Percentiles rank a stretch among this genome's conserved stretches.
Conservation (phyloP, 2,797 vertebrate species). For the Oryzias sinensis region DNA sequence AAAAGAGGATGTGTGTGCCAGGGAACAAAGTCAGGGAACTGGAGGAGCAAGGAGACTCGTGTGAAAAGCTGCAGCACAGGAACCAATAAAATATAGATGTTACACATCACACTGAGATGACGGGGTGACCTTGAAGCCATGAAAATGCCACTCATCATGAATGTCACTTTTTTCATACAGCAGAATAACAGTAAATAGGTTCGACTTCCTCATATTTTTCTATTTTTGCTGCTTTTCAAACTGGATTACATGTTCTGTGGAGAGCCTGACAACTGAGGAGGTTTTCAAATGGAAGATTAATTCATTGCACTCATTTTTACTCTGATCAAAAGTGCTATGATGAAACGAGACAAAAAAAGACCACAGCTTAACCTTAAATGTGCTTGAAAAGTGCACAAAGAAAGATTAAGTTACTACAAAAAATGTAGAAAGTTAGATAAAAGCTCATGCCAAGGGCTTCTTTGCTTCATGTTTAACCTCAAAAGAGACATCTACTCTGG, state of each 20-base stretch:
- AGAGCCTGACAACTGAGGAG: neutral
- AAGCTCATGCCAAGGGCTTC: too few relatives aligned
- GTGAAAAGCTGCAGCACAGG: slow-evolving; percentile 22
- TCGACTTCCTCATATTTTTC: neutral
- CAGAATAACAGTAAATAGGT: slow-evolving; percentile 18
- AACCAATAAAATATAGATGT: slow-evolving; percentile 52
- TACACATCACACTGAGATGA: slow-evolving; percentile 26
- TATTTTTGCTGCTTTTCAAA: neutral
- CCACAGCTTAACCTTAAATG: too few relatives aligned
- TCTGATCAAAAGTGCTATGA: too few relatives aligned
- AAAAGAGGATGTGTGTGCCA: slow-evolving; percentile 42
- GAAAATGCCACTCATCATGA: slow-evolving; percentile 16
- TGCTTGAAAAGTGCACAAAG: too few relatives aligned
- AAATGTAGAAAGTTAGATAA: neutral
- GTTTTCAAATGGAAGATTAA: neutral
- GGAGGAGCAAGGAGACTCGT: slow-evolving; percentile 1
- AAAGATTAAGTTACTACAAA: neutral
- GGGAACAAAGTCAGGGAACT: slow-evolving; percentile 38
- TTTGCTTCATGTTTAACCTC: too few relatives aligned
- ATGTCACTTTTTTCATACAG: slow-evolving; percentile 1
- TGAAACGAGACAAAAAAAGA: neutral
- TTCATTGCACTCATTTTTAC: too few relatives aligned
- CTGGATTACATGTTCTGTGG: neutral
- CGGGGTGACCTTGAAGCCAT: slow-evolving; percentile 47
- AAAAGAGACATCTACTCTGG: too few relatives aligned